A percentile compares a stretch with the other conserved stretches of the same genome.
phyloP scores from a whole-genome alignment of 2,113 vertebrate species.

The Caranx ignobilis region DNA sequence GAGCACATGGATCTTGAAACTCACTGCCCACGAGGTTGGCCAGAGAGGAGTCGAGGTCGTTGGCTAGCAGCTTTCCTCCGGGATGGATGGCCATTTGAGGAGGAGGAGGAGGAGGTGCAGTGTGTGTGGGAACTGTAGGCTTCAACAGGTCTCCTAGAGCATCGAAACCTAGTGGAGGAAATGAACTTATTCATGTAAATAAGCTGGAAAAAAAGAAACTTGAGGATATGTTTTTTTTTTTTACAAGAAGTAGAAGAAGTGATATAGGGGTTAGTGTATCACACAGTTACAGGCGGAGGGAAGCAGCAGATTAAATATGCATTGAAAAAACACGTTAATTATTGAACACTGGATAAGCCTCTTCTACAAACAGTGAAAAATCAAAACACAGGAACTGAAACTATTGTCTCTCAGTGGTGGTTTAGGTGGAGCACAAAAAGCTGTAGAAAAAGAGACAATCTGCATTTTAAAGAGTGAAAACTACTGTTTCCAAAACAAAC shows the following conservation, averaged over 20 bases:
- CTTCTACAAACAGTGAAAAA: too few relatives aligned
- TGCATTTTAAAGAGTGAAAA: too few relatives aligned
- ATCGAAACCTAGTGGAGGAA: slow-evolving; percentile 78
- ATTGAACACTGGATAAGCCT: background rate
- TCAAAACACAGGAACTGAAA: too few relatives aligned
- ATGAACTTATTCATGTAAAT: slow-evolving; percentile 17
- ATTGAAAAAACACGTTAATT: background rate
- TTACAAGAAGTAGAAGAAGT: too few relatives aligned
- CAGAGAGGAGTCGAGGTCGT: slow-evolving; percentile 90
- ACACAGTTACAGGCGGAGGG: background rate
- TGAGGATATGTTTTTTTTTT: too few relatives aligned
- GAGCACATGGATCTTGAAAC: slow-evolving; percentile 53
- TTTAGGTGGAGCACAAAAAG: too few relatives aligned
- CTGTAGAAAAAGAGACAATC: too few relatives aligned
- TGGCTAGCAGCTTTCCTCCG: slow-evolving; percentile 86
- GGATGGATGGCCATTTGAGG: slow-evolving; percentile 79
- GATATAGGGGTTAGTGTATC: background rate
- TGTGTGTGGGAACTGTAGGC: slow-evolving; percentile 83
- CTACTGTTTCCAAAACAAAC: too few relatives aligned
- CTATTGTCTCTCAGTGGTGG: too few relatives aligned
- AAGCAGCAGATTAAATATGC: background rate
- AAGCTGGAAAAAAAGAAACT: background rate
- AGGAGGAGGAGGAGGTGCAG: slow-evolving; percentile 68
- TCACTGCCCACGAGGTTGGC: slow-evolving; percentile 92
- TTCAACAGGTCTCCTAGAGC: slow-evolving; percentile 89